Evolutionary conservation across 1,140 invertebrate species (phyloP).

Genomic region (Orchesella cincta): DNA sequence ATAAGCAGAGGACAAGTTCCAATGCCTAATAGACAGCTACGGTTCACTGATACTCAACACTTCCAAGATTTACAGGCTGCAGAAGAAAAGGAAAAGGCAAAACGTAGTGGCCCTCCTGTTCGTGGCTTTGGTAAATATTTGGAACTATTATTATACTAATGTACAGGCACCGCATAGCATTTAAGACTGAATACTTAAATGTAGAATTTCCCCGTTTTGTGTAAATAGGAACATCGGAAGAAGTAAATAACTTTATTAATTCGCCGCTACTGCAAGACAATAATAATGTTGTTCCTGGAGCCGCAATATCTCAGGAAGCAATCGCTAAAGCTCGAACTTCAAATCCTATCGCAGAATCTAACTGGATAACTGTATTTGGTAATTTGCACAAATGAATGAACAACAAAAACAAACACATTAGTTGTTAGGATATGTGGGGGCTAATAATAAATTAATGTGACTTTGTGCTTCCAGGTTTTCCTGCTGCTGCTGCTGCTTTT

Average conservation of each 20-base stretch:
- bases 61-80: neutral
- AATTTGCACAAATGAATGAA: too few relatives aligned
- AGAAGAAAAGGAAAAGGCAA: slow-evolving; percentile 12
- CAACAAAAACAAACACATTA: neutral
- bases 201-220: neutral
- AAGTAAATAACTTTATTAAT: neutral
- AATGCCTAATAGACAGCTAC: neutral
- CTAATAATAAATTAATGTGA: neutral
- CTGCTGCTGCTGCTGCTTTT: slow-evolving; percentile 12
- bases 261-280: neutral
- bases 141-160: neutral
- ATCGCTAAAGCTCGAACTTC: neutral
- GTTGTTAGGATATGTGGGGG: neutral
- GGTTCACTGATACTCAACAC: slow-evolving; percentile 1
- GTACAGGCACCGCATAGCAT: too few relatives aligned
- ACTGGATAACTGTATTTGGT: slow-evolving; percentile 17
- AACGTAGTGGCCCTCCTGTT: neutral
- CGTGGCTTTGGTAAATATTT: neutral
- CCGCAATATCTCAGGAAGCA: neutral
- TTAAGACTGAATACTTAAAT: neutral
- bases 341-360: neutral
- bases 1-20: neutral
- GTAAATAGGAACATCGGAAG: neutral
- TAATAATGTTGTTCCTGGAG: neutral
- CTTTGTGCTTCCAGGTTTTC: slow-evolving; percentile 15